Percentiles rank a stretch among this genome's conserved stretches.
Conservation (phyloP, 2,113 vertebrate species). For the Myotis brandtii region DNA sequence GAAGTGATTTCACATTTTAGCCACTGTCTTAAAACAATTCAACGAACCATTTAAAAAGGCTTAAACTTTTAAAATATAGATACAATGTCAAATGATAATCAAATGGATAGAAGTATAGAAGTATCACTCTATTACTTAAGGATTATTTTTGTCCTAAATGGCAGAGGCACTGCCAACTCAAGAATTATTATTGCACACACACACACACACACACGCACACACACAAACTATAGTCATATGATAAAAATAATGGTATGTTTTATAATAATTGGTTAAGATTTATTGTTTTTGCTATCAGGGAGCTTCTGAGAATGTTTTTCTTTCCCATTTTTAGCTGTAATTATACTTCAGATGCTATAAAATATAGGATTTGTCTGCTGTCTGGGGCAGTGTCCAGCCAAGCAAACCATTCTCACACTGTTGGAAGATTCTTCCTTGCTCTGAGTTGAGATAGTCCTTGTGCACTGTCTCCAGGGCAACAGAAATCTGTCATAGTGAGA, state of each 20-base stretch:
- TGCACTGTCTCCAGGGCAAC: not conserved
- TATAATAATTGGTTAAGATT: constrained; percentile 14
- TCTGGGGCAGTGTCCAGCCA: not conserved
- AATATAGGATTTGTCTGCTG: not conserved
- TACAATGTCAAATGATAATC: not conserved
- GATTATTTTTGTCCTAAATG: not conserved
- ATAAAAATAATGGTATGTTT: not conserved
- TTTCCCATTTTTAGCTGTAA: constrained; percentile 20
- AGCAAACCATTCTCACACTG: not conserved
- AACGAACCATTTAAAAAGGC: not conserved
- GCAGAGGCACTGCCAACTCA: not conserved
- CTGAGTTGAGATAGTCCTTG: not conserved
- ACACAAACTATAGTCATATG: not conserved
- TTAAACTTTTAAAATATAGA: not conserved
- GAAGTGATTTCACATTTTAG: constrained; percentile 35
- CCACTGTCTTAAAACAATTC: not conserved
- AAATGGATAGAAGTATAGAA: not conserved
- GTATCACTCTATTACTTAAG: not conserved
- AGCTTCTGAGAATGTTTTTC: not conserved
- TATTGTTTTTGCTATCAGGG: not conserved
- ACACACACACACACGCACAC: not conserved
- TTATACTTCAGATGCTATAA: not conserved
- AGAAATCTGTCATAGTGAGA: not conserved
- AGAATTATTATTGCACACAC: not conserved
- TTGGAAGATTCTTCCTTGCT: not conserved